These are phyloP conservation scores for Tenthredo scrophulariae DNA, from an alignment of 2,888 invertebrate genomes.

Conservation along the genomic window DNA sequence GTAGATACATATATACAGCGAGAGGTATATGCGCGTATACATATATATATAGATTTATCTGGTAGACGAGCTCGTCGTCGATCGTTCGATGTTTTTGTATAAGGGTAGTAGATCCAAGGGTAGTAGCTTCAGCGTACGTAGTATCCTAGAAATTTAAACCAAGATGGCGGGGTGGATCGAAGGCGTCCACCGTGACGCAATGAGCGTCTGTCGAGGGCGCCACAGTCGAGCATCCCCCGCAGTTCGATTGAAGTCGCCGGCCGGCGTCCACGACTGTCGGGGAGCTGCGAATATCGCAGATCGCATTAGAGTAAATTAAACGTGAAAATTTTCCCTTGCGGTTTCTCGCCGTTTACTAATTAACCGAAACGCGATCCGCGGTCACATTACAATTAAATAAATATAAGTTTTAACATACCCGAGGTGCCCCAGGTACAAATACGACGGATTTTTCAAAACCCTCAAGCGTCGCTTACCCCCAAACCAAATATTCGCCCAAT, in stretches of 20 bases:
- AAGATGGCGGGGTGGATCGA: constrained; percentile 72
- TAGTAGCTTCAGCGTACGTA: constrained; percentile 44
- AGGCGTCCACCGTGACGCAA: constrained; percentile 68
- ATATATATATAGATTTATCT: constrained; percentile 3
- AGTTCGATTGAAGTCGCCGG: constrained; percentile 78
- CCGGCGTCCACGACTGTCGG: constrained; percentile 71
- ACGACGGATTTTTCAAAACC: background rate
- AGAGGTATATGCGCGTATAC: background rate
- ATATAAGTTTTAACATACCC: background rate
- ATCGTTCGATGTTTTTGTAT: constrained; percentile 64
- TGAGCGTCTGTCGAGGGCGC: constrained; percentile 70
- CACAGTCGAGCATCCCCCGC: constrained; percentile 74
- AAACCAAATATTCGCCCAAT: background rate
- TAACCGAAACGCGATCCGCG: background rate
- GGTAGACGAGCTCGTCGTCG: constrained; percentile 5
- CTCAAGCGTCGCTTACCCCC: background rate
- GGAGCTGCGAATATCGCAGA: constrained; percentile 2
- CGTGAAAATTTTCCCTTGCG: background rate
- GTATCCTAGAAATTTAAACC: background rate
- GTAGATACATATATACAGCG: background rate
- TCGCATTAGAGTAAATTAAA: background rate
- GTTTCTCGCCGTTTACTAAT: background rate
- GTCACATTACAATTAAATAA: background rate
- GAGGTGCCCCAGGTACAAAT: background rate
- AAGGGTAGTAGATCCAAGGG: constrained; percentile 63